Evolutionary conservation across 2,113 vertebrate species (phyloP).

Genomic region (Gopherus evgoodei): DNA sequence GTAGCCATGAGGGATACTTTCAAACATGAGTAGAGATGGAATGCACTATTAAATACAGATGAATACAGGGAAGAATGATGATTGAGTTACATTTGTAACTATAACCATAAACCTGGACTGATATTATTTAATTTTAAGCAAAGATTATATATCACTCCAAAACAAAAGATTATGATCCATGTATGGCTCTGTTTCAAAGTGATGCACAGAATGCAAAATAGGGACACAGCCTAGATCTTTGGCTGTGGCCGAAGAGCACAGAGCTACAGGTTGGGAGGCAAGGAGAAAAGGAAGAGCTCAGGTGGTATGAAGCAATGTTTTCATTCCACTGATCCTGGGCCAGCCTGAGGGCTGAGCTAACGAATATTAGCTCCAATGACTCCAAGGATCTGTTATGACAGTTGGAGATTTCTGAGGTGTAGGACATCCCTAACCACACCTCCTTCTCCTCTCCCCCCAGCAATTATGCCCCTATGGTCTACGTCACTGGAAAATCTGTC

Average conservation of each 20-base stretch:
- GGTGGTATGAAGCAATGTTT: neutral
- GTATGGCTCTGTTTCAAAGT: constrained; percentile 18
- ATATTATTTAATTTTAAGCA: neutral
- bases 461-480: neutral
- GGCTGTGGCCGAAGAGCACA: neutral
- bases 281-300: neutral
- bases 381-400: neutral
- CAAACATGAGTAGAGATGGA: constrained; percentile 70
- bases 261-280: neutral
- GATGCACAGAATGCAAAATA: neutral
- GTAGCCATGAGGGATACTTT: constrained; percentile 62
- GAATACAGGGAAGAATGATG: constrained; percentile 39
- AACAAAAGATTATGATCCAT: neutral
- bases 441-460: accelerated
- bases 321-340: neutral
- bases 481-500: neutral
- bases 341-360: neutral
- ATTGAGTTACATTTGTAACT: neutral
- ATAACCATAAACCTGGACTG: neutral
- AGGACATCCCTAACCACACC: neutral
- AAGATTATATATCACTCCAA: constrained; percentile 13
- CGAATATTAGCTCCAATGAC: accelerated
- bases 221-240: neutral
- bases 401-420: neutral
- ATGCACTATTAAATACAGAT: constrained; percentile 65